Evolutionary conservation across 2,888 invertebrate genomes (phyloP).

Genomic region (Girardia tigrina): DNA sequence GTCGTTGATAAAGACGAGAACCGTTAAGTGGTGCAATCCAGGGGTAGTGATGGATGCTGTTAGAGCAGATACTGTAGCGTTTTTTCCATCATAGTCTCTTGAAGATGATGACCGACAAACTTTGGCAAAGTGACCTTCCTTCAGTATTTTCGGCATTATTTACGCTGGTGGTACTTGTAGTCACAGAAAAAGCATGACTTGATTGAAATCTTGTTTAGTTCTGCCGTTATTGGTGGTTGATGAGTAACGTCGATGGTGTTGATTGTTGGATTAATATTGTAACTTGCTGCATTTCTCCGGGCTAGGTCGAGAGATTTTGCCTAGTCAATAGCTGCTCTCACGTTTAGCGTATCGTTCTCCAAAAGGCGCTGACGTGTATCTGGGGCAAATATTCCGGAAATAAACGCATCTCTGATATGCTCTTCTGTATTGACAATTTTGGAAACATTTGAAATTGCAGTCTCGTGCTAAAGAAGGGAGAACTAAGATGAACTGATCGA

Average conservation of each 20-base stretch:
- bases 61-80: slow-evolving; percentile 30
- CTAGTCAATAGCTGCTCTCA: slow-evolving; percentile 6
- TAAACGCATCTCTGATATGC: slow-evolving; percentile 26
- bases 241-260: slow-evolving; percentile 21
- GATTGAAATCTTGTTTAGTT: no score
- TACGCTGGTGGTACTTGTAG: slow-evolving; percentile 30
- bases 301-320: slow-evolving; percentile 29
- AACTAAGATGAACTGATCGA: slow-evolving; percentile 25
- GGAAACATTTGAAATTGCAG: slow-evolving; percentile 29
- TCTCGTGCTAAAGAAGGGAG: slow-evolving; percentile 24
- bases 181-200: no score
- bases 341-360: slow-evolving; percentile 24
- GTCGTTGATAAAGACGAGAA: slow-evolving; percentile 30
- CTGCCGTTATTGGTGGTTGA: no score
- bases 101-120: slow-evolving; percentile 29
- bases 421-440: slow-evolving; percentile 23
- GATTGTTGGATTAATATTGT: no score
- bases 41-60: slow-evolving; percentile 24
- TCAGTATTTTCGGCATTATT: slow-evolving; percentile 24
- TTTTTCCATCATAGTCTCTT: no score
- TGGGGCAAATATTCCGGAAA: not conserved
- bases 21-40: no score
- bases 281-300: slow-evolving; percentile 18
- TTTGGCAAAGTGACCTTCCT: slow-evolving; percentile 31
- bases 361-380: slow-evolving; percentile 28